Evolutionary conservation across 2,888 invertebrate genomes (phyloP), one percentile per base, ranked within the genome.

Genomic region (Pelosia muscerda): DNA sequence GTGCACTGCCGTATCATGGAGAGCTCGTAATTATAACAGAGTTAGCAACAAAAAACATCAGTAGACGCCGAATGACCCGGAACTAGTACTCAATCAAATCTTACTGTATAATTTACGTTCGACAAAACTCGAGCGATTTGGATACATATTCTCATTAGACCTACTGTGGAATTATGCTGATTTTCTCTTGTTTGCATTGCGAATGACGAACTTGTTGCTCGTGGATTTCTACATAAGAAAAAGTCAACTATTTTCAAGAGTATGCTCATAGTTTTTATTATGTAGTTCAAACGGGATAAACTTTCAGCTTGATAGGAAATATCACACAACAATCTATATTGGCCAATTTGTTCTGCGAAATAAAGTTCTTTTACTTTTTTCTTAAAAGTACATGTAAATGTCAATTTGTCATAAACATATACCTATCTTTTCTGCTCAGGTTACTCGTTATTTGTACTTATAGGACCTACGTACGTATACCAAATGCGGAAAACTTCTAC

Each of bases 41-140:
- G 72, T 71, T 73, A 83, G 72, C 49, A 19, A 63, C 63, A 63
- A 85, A 86, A 83, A 84, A 88, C 84, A 84, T 86, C 83, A 87
- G 86, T 84, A 76, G 80, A 75, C 75, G 75, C 88, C 86, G 85
- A 83, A 75, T 84, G 87, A 91, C 90, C 90, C 91, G 90, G 92
- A 92, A 90, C 90, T 88, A 73, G 82, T 77, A 83, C 84, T 84
- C 85, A 83, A 84, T 86, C 82, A 78, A 73, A 70, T 65, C 65
- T 63, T 49, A 61, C 31, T 64, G 59, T 72, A 76, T 56, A 68
- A 72, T 77, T 78, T 77, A 74, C 72, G 62, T 74, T 74, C 65
- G 58, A 59, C 66, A 54, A 72, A 75, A 71, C 69, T 68, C 65
- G 74, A 64, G 69, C 66, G 54, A 75, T 74, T 69, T 66, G 60